Conservation (phyloP, 2,113 vertebrate species). For the Ceyx melanurus region DNA sequence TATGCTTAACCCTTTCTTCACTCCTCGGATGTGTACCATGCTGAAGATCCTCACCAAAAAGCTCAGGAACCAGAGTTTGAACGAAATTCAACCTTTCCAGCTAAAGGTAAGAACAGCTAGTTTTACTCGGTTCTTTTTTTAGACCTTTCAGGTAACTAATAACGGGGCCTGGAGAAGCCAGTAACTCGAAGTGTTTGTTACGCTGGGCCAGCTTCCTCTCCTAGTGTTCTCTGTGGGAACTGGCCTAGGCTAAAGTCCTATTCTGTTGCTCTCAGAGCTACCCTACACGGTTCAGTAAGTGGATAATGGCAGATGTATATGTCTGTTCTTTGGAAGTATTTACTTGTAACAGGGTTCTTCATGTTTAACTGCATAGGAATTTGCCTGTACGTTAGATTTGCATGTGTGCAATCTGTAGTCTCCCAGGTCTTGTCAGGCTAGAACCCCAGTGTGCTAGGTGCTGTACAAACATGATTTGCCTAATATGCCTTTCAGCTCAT, state of each 20-base stretch:
- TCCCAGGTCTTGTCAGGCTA: background rate
- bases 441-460: background rate
- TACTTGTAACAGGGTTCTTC: background rate
- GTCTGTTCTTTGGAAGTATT: background rate
- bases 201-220: background rate
- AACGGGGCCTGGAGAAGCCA: background rate
- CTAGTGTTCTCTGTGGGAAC: background rate
- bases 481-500: background rate
- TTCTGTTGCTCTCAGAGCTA: background rate
- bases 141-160: background rate
- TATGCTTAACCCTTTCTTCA: constrained; percentile 53
- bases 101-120: constrained; percentile 79
- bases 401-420: background rate
- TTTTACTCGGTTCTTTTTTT: background rate
- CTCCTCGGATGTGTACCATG: constrained; percentile 72
- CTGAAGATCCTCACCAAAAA: constrained; percentile 90
- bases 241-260: background rate
- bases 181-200: background rate
- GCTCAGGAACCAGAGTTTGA: constrained; percentile 87
- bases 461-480: background rate
- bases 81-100: constrained; percentile 89
- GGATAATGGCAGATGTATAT: background rate
- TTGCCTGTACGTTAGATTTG: background rate
- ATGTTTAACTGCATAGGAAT: background rate
- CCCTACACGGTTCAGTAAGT: background rate